Percentiles rank a stretch among this genome's conserved stretches.
Conservation (phyloP, 2,888 invertebrate species). For the Trissoscelio sp. region DNA sequence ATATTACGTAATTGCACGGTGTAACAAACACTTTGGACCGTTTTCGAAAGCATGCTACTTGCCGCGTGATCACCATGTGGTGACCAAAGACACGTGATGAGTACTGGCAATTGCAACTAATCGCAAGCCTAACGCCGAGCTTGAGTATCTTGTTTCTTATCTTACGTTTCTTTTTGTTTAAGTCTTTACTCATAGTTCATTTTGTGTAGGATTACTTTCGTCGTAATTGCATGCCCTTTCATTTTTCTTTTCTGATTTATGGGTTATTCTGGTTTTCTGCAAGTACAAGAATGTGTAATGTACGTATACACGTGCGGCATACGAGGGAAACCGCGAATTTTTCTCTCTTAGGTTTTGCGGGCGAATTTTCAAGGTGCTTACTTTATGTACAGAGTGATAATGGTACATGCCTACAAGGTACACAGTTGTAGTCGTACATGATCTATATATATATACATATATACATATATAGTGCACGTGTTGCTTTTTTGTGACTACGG, state of each 20-base stretch:
- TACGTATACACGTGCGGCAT: constrained; percentile 13
- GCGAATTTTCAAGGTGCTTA: constrained; percentile 42
- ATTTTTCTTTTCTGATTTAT: constrained; percentile 10
- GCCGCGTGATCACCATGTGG: constrained; percentile 21
- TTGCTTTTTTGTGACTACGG: constrained; percentile 28
- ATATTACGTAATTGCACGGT: constrained; percentile 65
- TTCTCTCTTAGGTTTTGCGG: constrained; percentile 10
- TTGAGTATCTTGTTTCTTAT: constrained; percentile 28
- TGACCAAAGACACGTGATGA: constrained; percentile 41
- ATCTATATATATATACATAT: no score
- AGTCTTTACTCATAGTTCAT: constrained; percentile 25
- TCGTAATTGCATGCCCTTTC: constrained; percentile 40
- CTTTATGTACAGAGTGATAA: constrained; percentile 56
- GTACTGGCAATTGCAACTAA: constrained; percentile 34
- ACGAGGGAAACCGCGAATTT: constrained; percentile 13
- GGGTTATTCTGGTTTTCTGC: constrained; percentile 31
- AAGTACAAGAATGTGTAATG: constrained; percentile 43
- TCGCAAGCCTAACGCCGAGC: constrained; percentile 45
- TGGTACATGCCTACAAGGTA: constrained; percentile 34
- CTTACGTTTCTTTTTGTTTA: constrained; percentile 9
- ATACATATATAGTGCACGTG: constrained; percentile 41
- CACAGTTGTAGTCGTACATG: constrained; percentile 37
- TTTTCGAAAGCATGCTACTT: constrained; percentile 64
- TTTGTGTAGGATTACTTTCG: constrained; percentile 28
- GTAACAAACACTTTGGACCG: constrained; percentile 70